Percentiles rank a stretch among this genome's conserved stretches.
Conservation (phyloP, 1,140 invertebrate species). For the Maconellicoccus hirsutus region DNA sequence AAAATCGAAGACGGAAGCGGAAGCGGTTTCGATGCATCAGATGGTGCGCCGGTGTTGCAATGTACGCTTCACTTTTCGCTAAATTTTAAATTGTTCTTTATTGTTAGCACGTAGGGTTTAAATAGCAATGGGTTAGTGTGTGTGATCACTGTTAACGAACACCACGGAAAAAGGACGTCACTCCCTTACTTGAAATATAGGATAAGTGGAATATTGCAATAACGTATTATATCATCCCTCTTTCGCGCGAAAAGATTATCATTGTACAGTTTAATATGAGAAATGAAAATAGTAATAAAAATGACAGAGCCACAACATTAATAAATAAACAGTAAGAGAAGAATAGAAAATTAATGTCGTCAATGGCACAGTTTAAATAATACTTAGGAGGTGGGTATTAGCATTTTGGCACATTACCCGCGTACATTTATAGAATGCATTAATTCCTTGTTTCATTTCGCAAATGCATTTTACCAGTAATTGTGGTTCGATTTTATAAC, state of each 20-base stretch:
- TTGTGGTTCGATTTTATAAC: no score
- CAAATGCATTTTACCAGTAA: neutral
- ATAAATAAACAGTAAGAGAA: constrained; percentile 16
- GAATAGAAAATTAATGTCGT: constrained; percentile 13
- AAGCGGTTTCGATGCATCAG: constrained; percentile 14
- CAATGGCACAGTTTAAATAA: constrained; percentile 17
- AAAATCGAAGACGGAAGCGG: constrained; percentile 2
- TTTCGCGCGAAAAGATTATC: constrained; percentile 1
- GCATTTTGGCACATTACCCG: constrained; percentile 17
- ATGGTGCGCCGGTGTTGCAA: neutral
- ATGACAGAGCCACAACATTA: constrained; percentile 22
- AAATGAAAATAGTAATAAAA: constrained; percentile 21
- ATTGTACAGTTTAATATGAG: constrained; percentile 17
- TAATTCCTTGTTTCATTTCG: constrained; percentile 10
- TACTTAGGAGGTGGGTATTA: neutral
- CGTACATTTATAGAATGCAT: constrained; percentile 6
- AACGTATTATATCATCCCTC: constrained; percentile 21
- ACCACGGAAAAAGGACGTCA: neutral
- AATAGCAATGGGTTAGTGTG: constrained; percentile 11
- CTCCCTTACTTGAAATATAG: constrained; percentile 3
- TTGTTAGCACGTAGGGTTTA: neutral
- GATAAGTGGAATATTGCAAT: constrained; percentile 14
- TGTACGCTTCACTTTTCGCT: neutral
- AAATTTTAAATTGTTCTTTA: constrained; percentile 10
- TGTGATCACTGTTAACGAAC: neutral